These are phyloP conservation scores for Drosophila monieri DNA, from an alignment of 2,888 invertebrate species.

Conservation along the genomic window DNA sequence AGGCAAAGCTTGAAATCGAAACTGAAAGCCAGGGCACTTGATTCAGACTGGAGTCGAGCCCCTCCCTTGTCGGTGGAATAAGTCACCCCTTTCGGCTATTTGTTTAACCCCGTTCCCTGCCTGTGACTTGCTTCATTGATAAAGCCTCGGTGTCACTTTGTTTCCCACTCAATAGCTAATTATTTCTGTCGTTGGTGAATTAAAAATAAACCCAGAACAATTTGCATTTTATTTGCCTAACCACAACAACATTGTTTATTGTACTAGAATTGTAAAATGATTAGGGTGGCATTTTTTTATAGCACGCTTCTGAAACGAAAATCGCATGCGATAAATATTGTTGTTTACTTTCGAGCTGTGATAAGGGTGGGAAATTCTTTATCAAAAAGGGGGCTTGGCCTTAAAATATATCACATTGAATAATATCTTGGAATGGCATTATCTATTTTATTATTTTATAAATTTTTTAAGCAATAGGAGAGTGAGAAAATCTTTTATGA, in stretches of 20 bases:
- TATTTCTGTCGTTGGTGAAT: slow-evolving; percentile 38
- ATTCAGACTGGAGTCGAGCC: slow-evolving; percentile 17
- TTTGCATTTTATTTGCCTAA: slow-evolving; percentile 30
- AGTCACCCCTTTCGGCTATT: slow-evolving; percentile 4
- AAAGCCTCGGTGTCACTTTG: slow-evolving; percentile 39
- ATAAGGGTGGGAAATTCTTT: slow-evolving; percentile 11
- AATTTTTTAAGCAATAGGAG: too few relatives aligned
- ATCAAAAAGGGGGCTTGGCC: background rate
- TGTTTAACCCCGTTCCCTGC: background rate
- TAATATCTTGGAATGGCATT: background rate
- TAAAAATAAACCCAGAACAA: slow-evolving; percentile 50
- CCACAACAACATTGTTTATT: slow-evolving; percentile 20
- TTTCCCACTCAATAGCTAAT: slow-evolving; percentile 41
- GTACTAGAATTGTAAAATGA: slow-evolving; percentile 15
- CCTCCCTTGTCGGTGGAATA: slow-evolving; percentile 14
- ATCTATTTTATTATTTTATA: too few relatives aligned
- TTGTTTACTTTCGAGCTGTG: background rate
- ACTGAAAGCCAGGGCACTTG: slow-evolving; percentile 4
- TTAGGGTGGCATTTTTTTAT: slow-evolving; percentile 2
- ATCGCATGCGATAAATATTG: slow-evolving; percentile 33
- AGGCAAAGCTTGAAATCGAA: slow-evolving; percentile 11
- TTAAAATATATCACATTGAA: background rate
- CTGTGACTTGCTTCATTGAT: slow-evolving; percentile 54
- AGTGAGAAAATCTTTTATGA: too few relatives aligned
- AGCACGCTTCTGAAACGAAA: background rate